These are phyloP conservation scores for Noctuana brunneofusca DNA, from an alignment of 2,888 invertebrate genomes.

Conservation along the genomic window DNA sequence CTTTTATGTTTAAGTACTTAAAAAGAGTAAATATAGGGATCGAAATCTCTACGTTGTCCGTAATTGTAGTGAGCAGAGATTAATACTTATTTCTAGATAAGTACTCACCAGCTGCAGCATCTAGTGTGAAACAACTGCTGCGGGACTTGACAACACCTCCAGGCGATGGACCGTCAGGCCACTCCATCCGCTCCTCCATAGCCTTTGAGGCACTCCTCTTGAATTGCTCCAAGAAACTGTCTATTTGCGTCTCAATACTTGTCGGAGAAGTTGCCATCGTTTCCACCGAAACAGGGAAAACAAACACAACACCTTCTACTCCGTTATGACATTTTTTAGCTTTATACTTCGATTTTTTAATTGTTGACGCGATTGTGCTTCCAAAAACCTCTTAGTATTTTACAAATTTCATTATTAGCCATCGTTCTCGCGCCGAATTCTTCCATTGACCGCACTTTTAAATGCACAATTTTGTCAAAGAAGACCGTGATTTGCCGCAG, in stretches of 20 bases:
- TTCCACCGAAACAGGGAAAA: slow-evolving; percentile 78
- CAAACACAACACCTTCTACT: slow-evolving; percentile 70
- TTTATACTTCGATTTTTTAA: slow-evolving; percentile 45
- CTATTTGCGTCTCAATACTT: slow-evolving; percentile 91
- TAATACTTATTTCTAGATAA: not conserved
- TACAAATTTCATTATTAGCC: slow-evolving; percentile 53
- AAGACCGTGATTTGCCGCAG: slow-evolving; percentile 64
- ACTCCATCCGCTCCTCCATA: slow-evolving; percentile 85
- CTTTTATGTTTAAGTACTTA: too few species aligned
- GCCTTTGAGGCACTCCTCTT: slow-evolving; percentile 90
- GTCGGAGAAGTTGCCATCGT: slow-evolving; percentile 86
- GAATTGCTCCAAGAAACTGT: slow-evolving; percentile 92
- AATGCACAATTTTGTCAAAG: slow-evolving; percentile 61
- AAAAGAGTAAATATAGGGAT: too few species aligned
- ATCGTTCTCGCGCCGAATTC: slow-evolving; percentile 56
- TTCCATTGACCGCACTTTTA: slow-evolving; percentile 65
- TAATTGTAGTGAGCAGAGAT: too few species aligned
- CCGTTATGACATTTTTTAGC: slow-evolving; percentile 59
- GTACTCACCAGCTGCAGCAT: slow-evolving; percentile 69
- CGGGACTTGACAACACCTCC: slow-evolving; percentile 75
- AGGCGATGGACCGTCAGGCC: slow-evolving; percentile 76
- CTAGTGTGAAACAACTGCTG: slow-evolving; percentile 77
- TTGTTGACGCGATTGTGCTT: slow-evolving; percentile 29
- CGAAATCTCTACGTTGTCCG: too few species aligned
- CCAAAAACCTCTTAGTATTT: slow-evolving; percentile 40